These are phyloP conservation scores for Mesorhabditis spiculigera DNA, from an alignment of 2,888 invertebrate genomes.

Conservation along the genomic window DNA sequence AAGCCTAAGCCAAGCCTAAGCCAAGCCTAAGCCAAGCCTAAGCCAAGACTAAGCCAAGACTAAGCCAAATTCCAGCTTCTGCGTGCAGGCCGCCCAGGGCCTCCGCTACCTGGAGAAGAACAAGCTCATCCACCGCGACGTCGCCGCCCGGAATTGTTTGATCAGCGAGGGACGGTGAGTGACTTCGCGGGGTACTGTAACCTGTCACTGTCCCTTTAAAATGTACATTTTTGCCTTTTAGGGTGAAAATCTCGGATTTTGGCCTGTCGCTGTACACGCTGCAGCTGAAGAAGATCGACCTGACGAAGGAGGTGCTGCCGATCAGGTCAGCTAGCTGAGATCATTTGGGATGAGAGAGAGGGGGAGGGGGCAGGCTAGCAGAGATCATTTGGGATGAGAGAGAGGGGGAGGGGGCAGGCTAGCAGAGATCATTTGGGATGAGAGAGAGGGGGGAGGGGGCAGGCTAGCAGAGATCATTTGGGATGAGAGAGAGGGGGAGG, in stretches of 20 bases:
- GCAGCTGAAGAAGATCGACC: background rate
- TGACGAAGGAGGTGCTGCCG: background rate
- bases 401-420: too few relatives aligned
- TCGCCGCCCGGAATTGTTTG: background rate
- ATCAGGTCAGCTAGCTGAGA: background rate
- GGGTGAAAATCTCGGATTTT: background rate
- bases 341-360: too few relatives aligned
- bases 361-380: too few relatives aligned
- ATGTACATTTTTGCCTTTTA: background rate
- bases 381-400: too few relatives aligned
- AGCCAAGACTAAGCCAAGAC: too few relatives aligned
- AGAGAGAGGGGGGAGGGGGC: too few relatives aligned
- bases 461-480: too few relatives aligned
- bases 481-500: too few relatives aligned
- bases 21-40: too few relatives aligned
- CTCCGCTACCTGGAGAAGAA: slow-evolving; percentile 6
- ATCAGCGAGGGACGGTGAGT: background rate
- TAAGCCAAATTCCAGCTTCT: background rate
- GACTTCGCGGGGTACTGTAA: too few relatives aligned
- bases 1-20: too few relatives aligned
- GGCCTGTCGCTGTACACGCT: background rate
- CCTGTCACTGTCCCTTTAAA: background rate
- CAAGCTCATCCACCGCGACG: background rate
- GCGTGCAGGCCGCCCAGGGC: background rate
- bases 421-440: too few relatives aligned